Evolutionary conservation across 2,797 vertebrate species (phyloP).

Genomic region (Melanogrammus aeglefinus): DNA sequence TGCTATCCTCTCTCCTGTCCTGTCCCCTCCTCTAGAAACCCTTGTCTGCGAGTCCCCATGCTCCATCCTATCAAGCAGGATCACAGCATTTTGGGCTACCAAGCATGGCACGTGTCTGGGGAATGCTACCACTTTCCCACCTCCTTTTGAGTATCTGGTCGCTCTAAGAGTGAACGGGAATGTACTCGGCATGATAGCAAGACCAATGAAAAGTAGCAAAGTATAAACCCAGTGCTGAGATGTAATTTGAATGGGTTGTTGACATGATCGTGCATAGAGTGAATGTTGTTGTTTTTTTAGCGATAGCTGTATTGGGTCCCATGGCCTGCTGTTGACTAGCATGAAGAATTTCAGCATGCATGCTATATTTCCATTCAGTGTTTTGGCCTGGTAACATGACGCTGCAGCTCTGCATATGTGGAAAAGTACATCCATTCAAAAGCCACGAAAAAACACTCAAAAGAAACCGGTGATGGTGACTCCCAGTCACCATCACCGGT

Average conservation of each 20-base stretch:
- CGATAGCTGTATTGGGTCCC: not conserved
- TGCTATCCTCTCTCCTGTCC: slow-evolving; percentile 10
- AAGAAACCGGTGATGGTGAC: too few relatives aligned
- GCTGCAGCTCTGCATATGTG: slow-evolving; percentile 17
- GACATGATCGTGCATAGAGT: not conserved
- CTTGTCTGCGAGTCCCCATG: not conserved
- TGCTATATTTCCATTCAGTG: slow-evolving; percentile 1
- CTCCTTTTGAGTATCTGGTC: not conserved
- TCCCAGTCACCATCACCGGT: too few relatives aligned
- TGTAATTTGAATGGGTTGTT: not conserved
- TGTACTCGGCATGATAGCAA: not conserved
- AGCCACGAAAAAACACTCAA: too few relatives aligned
- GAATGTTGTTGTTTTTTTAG: not conserved
- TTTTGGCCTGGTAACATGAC: not conserved
- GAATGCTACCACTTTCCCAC: not conserved
- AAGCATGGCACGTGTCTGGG: not conserved
- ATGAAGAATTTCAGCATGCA: not conserved
- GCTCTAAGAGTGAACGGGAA: too few relatives aligned
- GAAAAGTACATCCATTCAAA: too few relatives aligned
- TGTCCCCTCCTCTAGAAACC: slow-evolving; percentile 9
- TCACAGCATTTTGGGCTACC: not conserved
- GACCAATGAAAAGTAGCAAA: not conserved
- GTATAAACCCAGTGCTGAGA: not conserved
- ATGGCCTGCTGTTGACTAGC: not conserved
- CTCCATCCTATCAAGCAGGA: not conserved